phyloP scores from a whole-genome alignment of 30 jellyfish, hydroid and myxozoan genomes.

The Aurelia sp. region DNA sequence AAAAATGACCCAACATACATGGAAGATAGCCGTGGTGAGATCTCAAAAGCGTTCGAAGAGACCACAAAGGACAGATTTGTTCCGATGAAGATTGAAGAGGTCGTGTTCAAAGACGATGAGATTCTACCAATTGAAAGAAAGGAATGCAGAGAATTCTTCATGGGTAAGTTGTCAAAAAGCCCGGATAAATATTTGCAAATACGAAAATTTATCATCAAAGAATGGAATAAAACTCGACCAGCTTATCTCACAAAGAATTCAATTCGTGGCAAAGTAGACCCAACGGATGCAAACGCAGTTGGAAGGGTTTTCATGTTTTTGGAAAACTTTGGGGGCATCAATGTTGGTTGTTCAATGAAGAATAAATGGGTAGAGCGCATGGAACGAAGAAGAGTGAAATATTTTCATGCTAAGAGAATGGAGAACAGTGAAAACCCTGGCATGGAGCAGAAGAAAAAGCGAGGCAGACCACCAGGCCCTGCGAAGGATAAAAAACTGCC shows the following conservation, averaged over 20 bases:
- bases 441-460: conserved; percentile 38
- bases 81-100: conserved; percentile 43
- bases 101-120: conserved; percentile 33
- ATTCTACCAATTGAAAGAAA: conserved; percentile 52
- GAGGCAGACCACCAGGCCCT: conserved; percentile 51
- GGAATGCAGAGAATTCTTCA: conserved; percentile 69
- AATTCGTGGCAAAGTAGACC: conserved; percentile 55
- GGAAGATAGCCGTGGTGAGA: background rate
- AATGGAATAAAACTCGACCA: conserved; percentile 62
- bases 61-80: background rate
- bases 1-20: background rate
- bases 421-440: conserved; percentile 18
- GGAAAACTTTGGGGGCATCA: conserved; percentile 67
- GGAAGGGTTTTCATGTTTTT: conserved; percentile 64
- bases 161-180: conserved; percentile 67
- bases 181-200: conserved; percentile 58
- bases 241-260: conserved; percentile 54
- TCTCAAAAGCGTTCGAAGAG: conserved; percentile 11
- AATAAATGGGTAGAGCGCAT: conserved; percentile 72
- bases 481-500: background rate
- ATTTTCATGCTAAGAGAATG: conserved; percentile 14
- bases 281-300: conserved; percentile 73
- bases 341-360: conserved; percentile 66
- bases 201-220: conserved; percentile 49
- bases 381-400: conserved; percentile 63